Percentiles rank a stretch among this genome's conserved stretches.
phyloP scores from a whole-genome alignment of 2,888 invertebrate genomes.

The Cephus runcator region DNA sequence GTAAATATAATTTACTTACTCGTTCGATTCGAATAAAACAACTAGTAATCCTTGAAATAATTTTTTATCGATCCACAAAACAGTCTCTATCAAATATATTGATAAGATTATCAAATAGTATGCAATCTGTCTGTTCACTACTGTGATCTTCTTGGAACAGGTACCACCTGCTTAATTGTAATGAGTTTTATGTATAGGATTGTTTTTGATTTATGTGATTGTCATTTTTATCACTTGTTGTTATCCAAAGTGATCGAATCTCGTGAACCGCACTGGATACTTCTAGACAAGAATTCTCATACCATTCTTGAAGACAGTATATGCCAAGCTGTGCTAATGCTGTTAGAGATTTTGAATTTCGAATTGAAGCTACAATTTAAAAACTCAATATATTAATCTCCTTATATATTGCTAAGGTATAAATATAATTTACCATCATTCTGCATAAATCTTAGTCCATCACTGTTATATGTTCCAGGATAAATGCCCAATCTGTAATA shows the following conservation, averaged over 20 bases:
- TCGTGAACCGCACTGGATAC: conserved; percentile 30
- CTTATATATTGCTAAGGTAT: background rate
- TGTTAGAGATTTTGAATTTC: conserved; percentile 3
- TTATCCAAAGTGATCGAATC: conserved; percentile 37
- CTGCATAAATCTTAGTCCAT: background rate
- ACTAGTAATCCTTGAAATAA: conserved; percentile 29
- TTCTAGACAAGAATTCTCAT: conserved; percentile 16
- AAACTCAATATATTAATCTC: background rate
- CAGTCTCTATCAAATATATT: conserved; percentile 38
- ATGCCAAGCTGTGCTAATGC: conserved; percentile 8
- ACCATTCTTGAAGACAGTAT: conserved; percentile 20
- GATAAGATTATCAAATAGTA: conserved; percentile 40
- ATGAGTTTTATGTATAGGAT: background rate
- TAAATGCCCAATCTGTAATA: background rate
- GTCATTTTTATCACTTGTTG: conserved; percentile 30
- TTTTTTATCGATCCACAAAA: conserved; percentile 36
- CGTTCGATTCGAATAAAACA: conserved; percentile 28
- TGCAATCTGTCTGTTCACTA: conserved; percentile 37
- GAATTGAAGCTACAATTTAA: background rate
- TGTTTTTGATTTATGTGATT: background rate
- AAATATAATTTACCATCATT: background rate
- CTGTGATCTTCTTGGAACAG: conserved; percentile 31
- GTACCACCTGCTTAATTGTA: conserved; percentile 30
- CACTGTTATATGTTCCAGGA: background rate
- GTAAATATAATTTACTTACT: conserved; percentile 19